phyloP scores from a whole-genome alignment of 2,888 invertebrate species.

The Dorcus parallelipipedus region DNA sequence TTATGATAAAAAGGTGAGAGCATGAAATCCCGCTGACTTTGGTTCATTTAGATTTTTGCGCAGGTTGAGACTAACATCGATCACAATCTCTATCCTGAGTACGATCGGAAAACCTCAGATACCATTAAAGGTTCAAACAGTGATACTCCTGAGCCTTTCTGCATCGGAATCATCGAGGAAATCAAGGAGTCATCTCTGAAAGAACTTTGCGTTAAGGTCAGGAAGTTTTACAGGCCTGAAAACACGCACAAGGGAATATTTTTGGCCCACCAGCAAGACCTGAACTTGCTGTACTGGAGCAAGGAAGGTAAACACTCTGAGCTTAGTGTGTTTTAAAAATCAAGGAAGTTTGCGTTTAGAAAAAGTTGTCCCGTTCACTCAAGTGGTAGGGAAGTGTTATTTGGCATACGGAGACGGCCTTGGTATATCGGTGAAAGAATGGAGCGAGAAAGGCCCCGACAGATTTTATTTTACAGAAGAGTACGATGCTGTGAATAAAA shows the following conservation, averaged over 20 bases:
- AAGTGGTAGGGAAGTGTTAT: conserved; percentile 68
- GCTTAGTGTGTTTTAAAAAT: no score
- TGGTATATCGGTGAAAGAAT: conserved; percentile 53
- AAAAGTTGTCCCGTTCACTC: conserved; percentile 55
- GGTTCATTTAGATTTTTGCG: not conserved
- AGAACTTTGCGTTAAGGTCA: conserved; percentile 63
- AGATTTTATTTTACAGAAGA: conserved; percentile 73
- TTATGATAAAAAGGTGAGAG: conserved; percentile 5
- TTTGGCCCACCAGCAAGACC: conserved; percentile 60
- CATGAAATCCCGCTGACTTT: not conserved
- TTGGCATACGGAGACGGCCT: conserved; percentile 62
- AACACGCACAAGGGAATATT: conserved; percentile 62
- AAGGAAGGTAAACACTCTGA: conserved; percentile 56
- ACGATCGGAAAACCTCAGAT: conserved; percentile 71
- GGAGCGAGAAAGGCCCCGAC: conserved; percentile 62
- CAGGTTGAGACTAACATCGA: conserved; percentile 54
- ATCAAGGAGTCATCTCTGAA: conserved; percentile 53
- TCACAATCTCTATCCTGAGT: conserved; percentile 75
- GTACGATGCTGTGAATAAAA: conserved; percentile 57
- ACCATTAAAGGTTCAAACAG: conserved; percentile 67
- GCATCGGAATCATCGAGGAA: conserved; percentile 65
- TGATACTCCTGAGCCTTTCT: conserved; percentile 73
- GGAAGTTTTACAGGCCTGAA: conserved; percentile 72
- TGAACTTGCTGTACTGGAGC: conserved; percentile 75
- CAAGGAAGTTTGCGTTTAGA: conserved; percentile 36